phyloP scores from a whole-genome alignment of 2,888 invertebrate genomes.

The Coecobrya sp. region DNA sequence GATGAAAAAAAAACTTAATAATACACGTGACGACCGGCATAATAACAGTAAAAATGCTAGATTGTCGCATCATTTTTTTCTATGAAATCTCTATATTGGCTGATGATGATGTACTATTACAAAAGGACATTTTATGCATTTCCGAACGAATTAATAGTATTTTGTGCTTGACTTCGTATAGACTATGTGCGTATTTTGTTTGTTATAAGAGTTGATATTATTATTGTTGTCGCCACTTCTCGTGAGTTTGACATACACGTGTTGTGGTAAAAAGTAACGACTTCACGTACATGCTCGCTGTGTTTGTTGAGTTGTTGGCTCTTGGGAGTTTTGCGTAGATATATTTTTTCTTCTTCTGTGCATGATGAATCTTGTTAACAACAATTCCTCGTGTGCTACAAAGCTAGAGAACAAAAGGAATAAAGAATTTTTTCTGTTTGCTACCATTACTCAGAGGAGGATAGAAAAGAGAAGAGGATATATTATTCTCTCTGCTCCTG shows the following conservation, averaged over 20 bases:
- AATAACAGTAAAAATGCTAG: not conserved
- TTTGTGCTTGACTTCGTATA: not conserved
- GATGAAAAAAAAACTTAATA: not conserved
- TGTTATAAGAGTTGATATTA: not conserved
- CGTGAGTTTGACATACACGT: conserved; percentile 11
- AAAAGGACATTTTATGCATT: not conserved
- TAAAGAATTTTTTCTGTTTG: not conserved
- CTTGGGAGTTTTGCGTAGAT: not conserved
- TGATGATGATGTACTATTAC: not conserved
- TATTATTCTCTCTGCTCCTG: conserved; percentile 1
- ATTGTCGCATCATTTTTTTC: conserved; percentile 1
- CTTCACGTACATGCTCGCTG: not conserved
- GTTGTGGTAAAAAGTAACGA: not conserved
- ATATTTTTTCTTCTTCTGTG: not conserved
- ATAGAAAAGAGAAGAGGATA: conserved; percentile 8
- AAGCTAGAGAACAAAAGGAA: conserved; percentile 1
- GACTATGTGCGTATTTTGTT: not conserved
- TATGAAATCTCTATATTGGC: not conserved
- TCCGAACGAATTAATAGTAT: not conserved
- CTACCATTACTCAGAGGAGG: not conserved
- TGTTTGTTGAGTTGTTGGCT: not conserved
- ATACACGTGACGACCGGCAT: conserved; percentile 6
- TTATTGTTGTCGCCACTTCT: conserved; percentile 4
- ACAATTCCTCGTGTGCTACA: not conserved
- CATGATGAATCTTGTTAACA: not conserved